phyloP scores from a whole-genome alignment of 2,797 vertebrate genomes.

The Graptemys geographica region DNA sequence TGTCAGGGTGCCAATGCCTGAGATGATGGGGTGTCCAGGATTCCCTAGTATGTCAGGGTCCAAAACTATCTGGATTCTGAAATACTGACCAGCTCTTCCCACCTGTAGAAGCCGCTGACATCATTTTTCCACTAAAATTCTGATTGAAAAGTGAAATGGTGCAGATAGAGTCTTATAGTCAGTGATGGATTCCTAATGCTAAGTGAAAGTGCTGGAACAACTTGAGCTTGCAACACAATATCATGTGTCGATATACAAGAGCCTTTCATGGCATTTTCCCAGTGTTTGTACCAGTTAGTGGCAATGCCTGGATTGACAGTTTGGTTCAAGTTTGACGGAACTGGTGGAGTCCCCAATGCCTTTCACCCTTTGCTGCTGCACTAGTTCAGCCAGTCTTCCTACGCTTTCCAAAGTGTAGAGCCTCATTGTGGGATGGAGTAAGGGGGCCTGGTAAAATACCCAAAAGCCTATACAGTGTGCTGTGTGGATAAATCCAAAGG shows the following conservation, averaged over 20 bases:
- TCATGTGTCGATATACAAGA: not conserved
- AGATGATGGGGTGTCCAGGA: no score
- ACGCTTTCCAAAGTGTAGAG: not conserved
- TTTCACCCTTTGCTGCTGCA: not conserved
- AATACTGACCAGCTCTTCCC: not conserved
- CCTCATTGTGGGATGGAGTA: not conserved
- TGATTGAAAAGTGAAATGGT: not conserved
- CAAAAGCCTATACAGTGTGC: not conserved
- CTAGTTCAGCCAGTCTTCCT: not conserved
- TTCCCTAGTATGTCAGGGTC: not conserved
- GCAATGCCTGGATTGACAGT: not conserved
- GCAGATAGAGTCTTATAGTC: not conserved
- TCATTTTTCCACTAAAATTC: not conserved
- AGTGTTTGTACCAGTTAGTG: not conserved
- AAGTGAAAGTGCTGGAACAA: not conserved
- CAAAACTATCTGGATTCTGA: not conserved
- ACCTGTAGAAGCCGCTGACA: not conserved
- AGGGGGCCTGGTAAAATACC: not conserved
- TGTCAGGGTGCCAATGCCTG: no score
- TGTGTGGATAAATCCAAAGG: rapidly evolving
- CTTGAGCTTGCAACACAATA: not conserved
- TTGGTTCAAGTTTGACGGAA: not conserved
- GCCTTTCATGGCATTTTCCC: not conserved
- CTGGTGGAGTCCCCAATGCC: not conserved
- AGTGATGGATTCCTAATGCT: not conserved